These are phyloP conservation scores for Pitangus sulphuratus DNA, from an alignment of 2,797 vertebrate species.

Conservation along the genomic window DNA sequence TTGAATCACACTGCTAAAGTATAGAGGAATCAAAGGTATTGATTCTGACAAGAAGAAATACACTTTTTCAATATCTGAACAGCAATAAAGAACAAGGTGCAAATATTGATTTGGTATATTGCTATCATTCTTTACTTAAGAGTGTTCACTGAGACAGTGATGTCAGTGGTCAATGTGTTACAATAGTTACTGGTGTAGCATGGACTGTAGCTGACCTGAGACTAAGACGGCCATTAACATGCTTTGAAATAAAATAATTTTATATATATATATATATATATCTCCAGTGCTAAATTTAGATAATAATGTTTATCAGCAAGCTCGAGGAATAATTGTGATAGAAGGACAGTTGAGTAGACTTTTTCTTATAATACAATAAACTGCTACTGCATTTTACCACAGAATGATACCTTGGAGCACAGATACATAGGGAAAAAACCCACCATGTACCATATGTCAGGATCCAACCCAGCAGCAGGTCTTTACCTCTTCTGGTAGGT, in stretches of 20 bases:
- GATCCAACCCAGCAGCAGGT: neutral
- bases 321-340: neutral
- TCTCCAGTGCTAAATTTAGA: neutral
- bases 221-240: neutral
- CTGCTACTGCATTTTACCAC: neutral
- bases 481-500: neutral
- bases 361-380: neutral
- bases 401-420: neutral
- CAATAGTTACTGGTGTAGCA: neutral
- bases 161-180: neutral
- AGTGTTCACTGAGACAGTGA: neutral
- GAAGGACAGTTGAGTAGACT: neutral
- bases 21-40: neutral
- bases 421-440: fast-evolving
- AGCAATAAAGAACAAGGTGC: neutral
- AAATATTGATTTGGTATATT: slow-evolving; percentile 49
- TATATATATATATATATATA: slow-evolving; percentile 11
- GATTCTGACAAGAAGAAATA: slow-evolving; percentile 23
- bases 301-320: neutral
- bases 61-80: neutral
- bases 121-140: slow-evolving; percentile 40
- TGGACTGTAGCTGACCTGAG: neutral
- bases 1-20: neutral
- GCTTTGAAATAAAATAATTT: slow-evolving; percentile 30
- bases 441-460: neutral